Conservation (phyloP, 2,888 invertebrate genomes). For the Cataglyphis altisquamis region DNA sequence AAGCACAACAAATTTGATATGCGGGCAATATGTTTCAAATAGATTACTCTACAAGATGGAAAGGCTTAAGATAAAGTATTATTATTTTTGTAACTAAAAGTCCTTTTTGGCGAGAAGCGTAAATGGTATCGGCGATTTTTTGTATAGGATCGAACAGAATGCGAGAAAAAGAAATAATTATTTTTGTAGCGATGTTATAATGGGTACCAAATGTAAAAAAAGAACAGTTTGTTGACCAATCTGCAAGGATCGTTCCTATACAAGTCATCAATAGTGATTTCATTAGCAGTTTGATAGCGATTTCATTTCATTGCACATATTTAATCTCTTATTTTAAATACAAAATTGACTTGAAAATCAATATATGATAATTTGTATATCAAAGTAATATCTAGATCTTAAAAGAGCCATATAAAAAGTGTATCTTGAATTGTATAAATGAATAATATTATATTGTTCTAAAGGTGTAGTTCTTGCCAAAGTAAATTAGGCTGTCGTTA, state of each 20-base stretch:
- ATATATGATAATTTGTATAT: slow-evolving; percentile 21
- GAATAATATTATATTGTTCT: slow-evolving; percentile 15
- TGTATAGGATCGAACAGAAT: slow-evolving; percentile 20
- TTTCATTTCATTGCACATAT: slow-evolving; percentile 6
- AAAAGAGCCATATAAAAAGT: neutral
- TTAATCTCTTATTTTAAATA: slow-evolving; percentile 28
- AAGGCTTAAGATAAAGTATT: slow-evolving; percentile 27
- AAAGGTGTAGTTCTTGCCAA: slow-evolving; percentile 15
- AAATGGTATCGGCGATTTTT: slow-evolving; percentile 20
- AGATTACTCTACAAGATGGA: slow-evolving; percentile 5
- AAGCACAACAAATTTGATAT: slow-evolving; percentile 4
- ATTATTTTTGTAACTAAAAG: slow-evolving; percentile 50
- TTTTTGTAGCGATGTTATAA: slow-evolving; percentile 48
- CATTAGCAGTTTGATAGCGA: slow-evolving; percentile 14
- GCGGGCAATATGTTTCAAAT: neutral
- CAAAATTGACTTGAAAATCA: neutral
- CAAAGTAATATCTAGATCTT: slow-evolving; percentile 15
- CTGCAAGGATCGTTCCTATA: slow-evolving; percentile 32
- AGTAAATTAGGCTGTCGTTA: slow-evolving; percentile 38
- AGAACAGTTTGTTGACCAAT: slow-evolving; percentile 36
- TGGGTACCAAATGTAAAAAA: slow-evolving; percentile 38
- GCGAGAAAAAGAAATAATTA: slow-evolving; percentile 30
- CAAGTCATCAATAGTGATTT: slow-evolving; percentile 5
- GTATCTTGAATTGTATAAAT: slow-evolving; percentile 26
- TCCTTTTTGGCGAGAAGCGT: neutral